Base-by-base conservation (phyloP, 1,140 invertebrate genomes). In the Heliothis virescens region DNA sequence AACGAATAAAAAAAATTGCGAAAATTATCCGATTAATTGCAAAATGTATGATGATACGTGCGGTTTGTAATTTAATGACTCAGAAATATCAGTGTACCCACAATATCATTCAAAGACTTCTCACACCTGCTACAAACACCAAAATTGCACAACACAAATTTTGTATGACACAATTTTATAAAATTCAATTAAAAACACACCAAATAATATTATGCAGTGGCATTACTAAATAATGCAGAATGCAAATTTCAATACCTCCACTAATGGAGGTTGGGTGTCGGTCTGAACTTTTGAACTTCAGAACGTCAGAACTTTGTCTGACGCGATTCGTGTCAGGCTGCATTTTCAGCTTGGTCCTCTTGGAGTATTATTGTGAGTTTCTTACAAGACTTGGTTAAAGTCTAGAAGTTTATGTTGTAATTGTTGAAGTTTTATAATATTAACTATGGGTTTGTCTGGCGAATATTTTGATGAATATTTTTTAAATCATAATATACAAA, bases 161-260 rank as follows among this genome's bases (percentile, higher is more conserved):
- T 41, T 41, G 5, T 41, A 41, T 7, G 34, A 41, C 34, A 41
- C 34, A 41, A 41, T 41, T 41, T 41, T 9, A 41, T 41, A 41
- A 41, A 57, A 57, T 57, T 57, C 21, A 57, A 57, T 57, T 57
- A 57, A 57, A 57, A 41, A 41, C 55, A n/a, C 15, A 67, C 10
- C 63, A 67, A 48, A 41, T 41, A n/a, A n/a, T n/a, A n/a, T n/a
- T n/a, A 41, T 41, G 34, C 34, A 41, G 34, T 41, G 5, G 34
- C 34, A 67, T 10, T 21, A 12, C 41, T 41, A 48, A 21, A 67
- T 67, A 67, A 65, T 65, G 63, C 29, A 41, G n/a, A 41, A 65
- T 65, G 63, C 63, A 67, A 67, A 67, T 67, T 48, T 67, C 63
- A 67, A 67, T 67, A 67, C 63, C 63, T 48, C 63, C 63, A 18